Conservation (phyloP, 2,888 invertebrate species). For the Gymnocheta viridis region DNA sequence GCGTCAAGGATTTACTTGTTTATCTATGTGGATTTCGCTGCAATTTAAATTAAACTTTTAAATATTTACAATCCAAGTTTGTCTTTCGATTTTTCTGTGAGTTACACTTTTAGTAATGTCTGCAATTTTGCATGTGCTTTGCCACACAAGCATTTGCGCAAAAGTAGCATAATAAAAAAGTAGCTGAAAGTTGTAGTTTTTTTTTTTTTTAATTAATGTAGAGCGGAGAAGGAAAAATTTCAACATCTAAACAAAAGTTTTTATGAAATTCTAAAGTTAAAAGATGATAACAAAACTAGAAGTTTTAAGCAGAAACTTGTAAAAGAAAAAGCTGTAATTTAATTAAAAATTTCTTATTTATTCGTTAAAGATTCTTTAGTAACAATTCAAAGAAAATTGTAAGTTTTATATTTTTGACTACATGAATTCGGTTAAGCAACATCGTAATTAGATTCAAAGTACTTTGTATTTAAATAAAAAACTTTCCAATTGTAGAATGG, state of each 20-base stretch:
- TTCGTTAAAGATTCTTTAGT: not conserved
- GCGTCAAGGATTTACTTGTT: not conserved
- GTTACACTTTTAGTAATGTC: not conserved
- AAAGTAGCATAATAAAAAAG: not conserved
- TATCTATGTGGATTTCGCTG: constrained; percentile 20
- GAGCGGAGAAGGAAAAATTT: not conserved
- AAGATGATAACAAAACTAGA: constrained; percentile 21
- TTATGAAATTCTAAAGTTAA: constrained; percentile 19
- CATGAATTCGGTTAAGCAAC: too few relatives aligned
- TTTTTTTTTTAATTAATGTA: constrained; percentile 54
- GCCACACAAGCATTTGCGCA: not conserved
- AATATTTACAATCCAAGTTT: constrained; percentile 36
- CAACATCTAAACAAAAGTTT: constrained; percentile 3
- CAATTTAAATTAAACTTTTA: constrained; percentile 31
- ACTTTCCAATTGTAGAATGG: too few relatives aligned
- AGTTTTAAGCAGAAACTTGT: constrained; percentile 7
- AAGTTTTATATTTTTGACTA: too few relatives aligned
- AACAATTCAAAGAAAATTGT: not conserved
- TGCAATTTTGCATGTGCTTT: not conserved
- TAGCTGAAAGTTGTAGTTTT: not conserved
- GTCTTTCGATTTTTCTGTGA: constrained; percentile 5
- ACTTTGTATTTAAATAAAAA: too few relatives aligned
- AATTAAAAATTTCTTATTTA: not conserved
- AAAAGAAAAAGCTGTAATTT: not conserved
- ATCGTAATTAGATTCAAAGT: too few relatives aligned